These are phyloP conservation scores for Drosophila neotestacea DNA, from an alignment of 2,888 invertebrate genomes.

Conservation along the genomic window DNA sequence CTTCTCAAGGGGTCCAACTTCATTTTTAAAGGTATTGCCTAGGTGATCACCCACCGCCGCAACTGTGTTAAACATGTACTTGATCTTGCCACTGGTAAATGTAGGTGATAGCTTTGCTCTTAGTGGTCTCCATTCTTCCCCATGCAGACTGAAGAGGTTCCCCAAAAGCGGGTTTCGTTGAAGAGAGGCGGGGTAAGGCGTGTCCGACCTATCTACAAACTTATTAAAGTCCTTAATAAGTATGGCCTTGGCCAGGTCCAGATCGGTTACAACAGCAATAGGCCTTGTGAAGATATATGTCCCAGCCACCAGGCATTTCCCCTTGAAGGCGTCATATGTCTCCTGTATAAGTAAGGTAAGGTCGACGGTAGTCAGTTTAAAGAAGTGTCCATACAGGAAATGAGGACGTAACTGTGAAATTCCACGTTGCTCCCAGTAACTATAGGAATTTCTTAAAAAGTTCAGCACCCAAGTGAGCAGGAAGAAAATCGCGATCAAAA, in stretches of 20 bases:
- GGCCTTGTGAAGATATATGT: slow-evolving; percentile 74
- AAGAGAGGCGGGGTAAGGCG: slow-evolving; percentile 47
- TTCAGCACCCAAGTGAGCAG: slow-evolving; percentile 50
- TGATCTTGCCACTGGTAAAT: slow-evolving; percentile 86
- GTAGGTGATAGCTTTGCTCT: slow-evolving; percentile 85
- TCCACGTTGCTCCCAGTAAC: slow-evolving; percentile 69
- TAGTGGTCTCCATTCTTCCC: slow-evolving; percentile 85
- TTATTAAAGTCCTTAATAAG: slow-evolving; percentile 84
- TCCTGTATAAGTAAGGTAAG: slow-evolving; percentile 61
- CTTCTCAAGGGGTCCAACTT: background rate
- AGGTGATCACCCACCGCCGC: slow-evolving; percentile 73
- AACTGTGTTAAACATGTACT: slow-evolving; percentile 85
- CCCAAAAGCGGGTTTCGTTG: slow-evolving; percentile 80
- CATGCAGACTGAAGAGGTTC: slow-evolving; percentile 81
- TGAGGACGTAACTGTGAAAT: slow-evolving; percentile 64
- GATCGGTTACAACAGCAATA: slow-evolving; percentile 66
- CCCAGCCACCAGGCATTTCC: slow-evolving; percentile 64
- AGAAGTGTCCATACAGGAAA: slow-evolving; percentile 65
- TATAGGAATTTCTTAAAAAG: slow-evolving; percentile 57
- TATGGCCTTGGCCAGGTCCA: slow-evolving; percentile 82
- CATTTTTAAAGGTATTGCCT: slow-evolving; percentile 33
- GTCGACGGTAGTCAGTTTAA: slow-evolving; percentile 55
- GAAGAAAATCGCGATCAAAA: slow-evolving; percentile 47
- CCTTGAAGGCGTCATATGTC: slow-evolving; percentile 73
- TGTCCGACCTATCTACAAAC: slow-evolving; percentile 81